Base-by-base conservation (phyloP, 2,888 invertebrate species). In the Digitonthophagus gazella region DNA sequence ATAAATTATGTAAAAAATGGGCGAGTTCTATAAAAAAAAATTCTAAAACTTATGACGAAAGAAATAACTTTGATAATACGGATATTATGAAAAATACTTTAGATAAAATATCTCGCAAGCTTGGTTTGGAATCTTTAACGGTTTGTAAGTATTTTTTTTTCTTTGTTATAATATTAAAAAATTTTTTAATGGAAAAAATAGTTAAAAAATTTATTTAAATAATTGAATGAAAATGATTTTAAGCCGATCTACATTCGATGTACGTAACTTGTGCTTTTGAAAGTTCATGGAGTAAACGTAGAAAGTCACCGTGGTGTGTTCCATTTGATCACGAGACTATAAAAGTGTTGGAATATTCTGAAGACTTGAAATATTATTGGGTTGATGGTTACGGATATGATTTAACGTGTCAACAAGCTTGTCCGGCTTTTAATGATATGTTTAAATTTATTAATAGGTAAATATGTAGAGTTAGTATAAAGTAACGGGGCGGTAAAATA, bases 341-440 rank as follows among this genome's bases (percentile, higher is more conserved):
- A 2, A 82, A 85, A 81, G 82, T 86, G 15, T 75, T 94, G 68
- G 93, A 94, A 81, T 95, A 91, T 79, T 86, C 85, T 22, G 88
- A 90, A 77, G 95, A 95, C 79, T 80, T 95, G 66, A 89, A 91
- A 80, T 89, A 92, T 77, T 95, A 91, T 80, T 94, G 92, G 91
- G 83, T 89, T 71, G 93, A 94, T 80, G 94, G 95, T 3, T 94
- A 94, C 77, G 94, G 92, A 8, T 86, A 89, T 77, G 84, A 89
- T 71, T 80, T 95, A 67, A 91, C 91, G 1, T 89, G 90, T 77
- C 84, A 87, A 73, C 91, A 91, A 81, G 93, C 94, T 0, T 95
- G 95, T 79, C 85, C 90, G 70, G 86, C 91, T 15, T 85, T 94
- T 67, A 86, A 85, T 70, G 88, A 93, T 77, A 87, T 93, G 85